Conservation (phyloP, 2,113 vertebrate species). For the Micronycteris hirsuta region DNA sequence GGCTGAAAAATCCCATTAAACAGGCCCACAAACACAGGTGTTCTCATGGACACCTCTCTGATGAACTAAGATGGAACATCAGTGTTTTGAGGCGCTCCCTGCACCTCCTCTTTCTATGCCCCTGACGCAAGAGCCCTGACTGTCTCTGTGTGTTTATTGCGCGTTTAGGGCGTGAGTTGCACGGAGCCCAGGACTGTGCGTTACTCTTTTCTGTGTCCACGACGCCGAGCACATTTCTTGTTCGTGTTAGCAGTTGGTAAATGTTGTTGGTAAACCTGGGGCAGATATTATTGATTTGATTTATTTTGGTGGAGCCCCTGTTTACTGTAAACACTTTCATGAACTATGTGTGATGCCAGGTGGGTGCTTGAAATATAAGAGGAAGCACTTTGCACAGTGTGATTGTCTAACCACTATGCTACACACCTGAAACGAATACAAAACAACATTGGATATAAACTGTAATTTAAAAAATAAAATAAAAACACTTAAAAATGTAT, state of each 20-base stretch:
- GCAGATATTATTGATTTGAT: not conserved
- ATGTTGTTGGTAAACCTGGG: not conserved
- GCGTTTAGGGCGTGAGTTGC: not conserved
- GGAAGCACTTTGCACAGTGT: not conserved
- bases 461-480: not conserved
- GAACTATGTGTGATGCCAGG: not conserved
- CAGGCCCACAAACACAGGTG: not conserved
- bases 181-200: not conserved
- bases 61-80: not conserved
- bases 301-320: not conserved
- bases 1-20: not conserved
- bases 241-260: not conserved
- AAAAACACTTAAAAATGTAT: not conserved
- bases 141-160: too few species aligned
- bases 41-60: not conserved
- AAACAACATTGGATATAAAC: not conserved
- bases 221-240: not conserved
- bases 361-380: not conserved
- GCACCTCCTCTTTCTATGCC: too few species aligned
- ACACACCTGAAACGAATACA: not conserved
- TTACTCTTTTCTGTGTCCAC: not conserved
- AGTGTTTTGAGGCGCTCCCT: fast-evolving
- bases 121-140: not conserved
- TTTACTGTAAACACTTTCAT: not conserved
- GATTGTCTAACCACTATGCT: not conserved